Conservation (phyloP, 2,113 vertebrate species). For the Ammodytes dubius region DNA sequence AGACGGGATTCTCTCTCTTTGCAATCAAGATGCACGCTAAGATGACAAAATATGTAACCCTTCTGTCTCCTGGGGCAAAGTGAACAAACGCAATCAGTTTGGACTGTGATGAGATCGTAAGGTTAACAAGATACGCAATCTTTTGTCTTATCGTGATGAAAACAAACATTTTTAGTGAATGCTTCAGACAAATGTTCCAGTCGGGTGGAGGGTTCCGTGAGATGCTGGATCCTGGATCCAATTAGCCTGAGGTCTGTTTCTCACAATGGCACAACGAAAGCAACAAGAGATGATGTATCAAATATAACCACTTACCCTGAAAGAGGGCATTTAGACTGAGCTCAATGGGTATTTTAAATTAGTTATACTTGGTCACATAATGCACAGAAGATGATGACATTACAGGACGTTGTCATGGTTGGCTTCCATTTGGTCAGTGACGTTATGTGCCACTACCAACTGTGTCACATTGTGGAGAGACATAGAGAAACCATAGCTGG, state of each 20-base stretch:
- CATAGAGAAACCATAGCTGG: neutral
- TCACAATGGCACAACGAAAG: slow-evolving; percentile 4
- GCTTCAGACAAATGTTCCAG: slow-evolving; percentile 23
- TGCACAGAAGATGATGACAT: neutral
- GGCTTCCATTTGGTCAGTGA: slow-evolving; percentile 35
- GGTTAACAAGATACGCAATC: slow-evolving; percentile 50
- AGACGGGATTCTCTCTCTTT: slow-evolving; percentile 43
- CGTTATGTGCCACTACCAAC: slow-evolving; percentile 17
- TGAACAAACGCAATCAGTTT: slow-evolving; percentile 55
- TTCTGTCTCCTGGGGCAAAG: slow-evolving; percentile 5
- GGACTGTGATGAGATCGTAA: slow-evolving; percentile 60
- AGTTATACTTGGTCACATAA: neutral
- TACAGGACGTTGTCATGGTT: neutral
- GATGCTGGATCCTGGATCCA: slow-evolving; percentile 34
- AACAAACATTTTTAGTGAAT: slow-evolving; percentile 56
- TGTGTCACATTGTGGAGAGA: slow-evolving; percentile 12
- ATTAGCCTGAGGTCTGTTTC: slow-evolving; percentile 21
- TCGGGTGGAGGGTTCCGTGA: slow-evolving; percentile 2
- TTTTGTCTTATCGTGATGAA: slow-evolving; percentile 66
- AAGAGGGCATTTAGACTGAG: neutral
- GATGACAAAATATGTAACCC: slow-evolving; percentile 46
- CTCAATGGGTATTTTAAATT: neutral
- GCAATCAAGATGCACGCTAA: slow-evolving; percentile 66
- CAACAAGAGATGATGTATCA: neutral
- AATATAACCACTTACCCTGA: neutral